These are phyloP conservation scores for Heteromormyrus szaboi DNA, from an alignment of 2,797 vertebrate species.

Conservation along the genomic window DNA sequence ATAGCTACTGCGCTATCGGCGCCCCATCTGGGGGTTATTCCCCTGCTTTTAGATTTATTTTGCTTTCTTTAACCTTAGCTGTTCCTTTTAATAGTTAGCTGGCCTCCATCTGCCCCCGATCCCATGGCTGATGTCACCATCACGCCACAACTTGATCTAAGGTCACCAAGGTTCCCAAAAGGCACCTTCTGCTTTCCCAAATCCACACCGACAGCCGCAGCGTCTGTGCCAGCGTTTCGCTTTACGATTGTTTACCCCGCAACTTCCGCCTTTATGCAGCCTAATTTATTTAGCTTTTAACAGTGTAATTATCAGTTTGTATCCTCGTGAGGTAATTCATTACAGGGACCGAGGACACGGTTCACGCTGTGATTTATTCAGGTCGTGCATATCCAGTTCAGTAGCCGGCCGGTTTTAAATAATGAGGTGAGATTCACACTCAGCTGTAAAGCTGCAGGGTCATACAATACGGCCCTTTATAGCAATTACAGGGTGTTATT, in stretches of 20 bases:
- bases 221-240: background rate
- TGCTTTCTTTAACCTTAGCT: background rate
- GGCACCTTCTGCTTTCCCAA: background rate
- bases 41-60: background rate
- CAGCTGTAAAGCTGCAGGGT: background rate
- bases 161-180: background rate
- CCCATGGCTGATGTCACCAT: background rate
- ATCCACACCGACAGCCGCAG: background rate
- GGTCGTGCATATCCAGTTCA: background rate
- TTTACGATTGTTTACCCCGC: background rate
- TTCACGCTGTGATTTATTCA: background rate
- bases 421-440: background rate
- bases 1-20: background rate
- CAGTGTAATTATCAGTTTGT: slow-evolving; percentile 7
- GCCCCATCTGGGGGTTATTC: background rate
- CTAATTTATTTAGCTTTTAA: background rate
- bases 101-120: background rate
- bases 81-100: background rate
- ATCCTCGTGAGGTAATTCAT: slow-evolving; percentile 5
- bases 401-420: background rate
- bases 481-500: background rate
- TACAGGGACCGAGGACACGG: background rate
- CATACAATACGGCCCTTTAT: background rate
- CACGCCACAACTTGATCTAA: background rate
- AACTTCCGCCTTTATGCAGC: background rate